Evolutionary conservation across 2,797 vertebrate species (phyloP), one percentile per base, ranked within the genome.

Genomic region (Lepus oiostolus): DNA sequence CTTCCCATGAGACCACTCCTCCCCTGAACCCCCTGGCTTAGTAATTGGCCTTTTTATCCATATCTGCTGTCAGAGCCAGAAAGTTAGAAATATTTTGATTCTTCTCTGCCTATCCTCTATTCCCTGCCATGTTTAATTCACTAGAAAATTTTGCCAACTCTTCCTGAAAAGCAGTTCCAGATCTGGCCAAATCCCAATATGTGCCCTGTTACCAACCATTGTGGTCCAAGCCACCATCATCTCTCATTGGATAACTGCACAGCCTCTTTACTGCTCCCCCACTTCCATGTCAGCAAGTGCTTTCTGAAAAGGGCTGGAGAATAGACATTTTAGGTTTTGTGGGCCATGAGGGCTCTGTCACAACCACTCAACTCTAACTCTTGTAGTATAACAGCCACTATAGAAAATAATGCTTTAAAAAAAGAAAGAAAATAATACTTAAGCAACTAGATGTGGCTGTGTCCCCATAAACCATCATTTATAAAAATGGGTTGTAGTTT

Each of bases 1-100:
- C 22, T 60, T 85, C 14, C n/a, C 52, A 62, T 2, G 1, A 52
- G 11, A 17, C 11, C 4, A 13, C 50, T 72, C 30, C 70, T 71
- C 0, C 16, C 35, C 21, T 10, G 42, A 79, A 19, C 30, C 32
- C 50, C 16, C 35, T 32, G 5, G 54, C 32, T 71, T 47, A n/a
- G 50, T 35, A 75, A 21, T 42, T 60, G 79, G 72, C 32, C 71
- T 67, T 70, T 28, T 68, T 90, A 65, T 85, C 26, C 28, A 62
- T n/a, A 47, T 90, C 83, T 22, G 4, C 54, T 80, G 28, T 38
- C 91, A 38, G 74, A 86, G 65, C 47, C 79, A 47, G 35, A 90
- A 54, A 0, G 4, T 38, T 62, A 38, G 80, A 50, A 85, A 90
- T 94, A 80, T 70, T 91, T 87, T 83, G 47, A 76, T 81, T 80